These are phyloP conservation scores for Nematostella vectensis DNA, from an alignment of 92 coral and sea anemone species.

Conservation along the genomic window DNA sequence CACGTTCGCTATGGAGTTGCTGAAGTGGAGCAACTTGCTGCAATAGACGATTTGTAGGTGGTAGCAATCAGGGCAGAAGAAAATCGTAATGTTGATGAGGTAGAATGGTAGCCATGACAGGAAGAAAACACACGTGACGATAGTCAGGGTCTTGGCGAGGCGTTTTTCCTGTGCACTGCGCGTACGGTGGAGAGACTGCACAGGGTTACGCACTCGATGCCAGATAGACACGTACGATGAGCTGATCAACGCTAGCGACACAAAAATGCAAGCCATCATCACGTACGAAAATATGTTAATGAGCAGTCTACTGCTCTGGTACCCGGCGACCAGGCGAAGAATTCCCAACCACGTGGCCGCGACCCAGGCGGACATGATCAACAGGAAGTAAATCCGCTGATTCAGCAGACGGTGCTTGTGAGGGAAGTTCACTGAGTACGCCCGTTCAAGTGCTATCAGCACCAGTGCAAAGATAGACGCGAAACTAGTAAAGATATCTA, in stretches of 20 bases:
- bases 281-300: conserved; percentile 36
- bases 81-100: conserved; percentile 50
- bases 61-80: conserved; percentile 38
- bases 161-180: conserved; percentile 57
- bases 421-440: conserved; percentile 54
- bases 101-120: conserved; percentile 77
- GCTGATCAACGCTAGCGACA: conserved; percentile 41
- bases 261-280: conserved; percentile 44
- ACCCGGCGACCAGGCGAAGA: conserved; percentile 40
- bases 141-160: conserved; percentile 62
- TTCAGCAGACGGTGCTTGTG: conserved; percentile 51
- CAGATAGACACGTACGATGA: conserved; percentile 61
- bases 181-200: conserved; percentile 39
- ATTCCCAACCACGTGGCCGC: conserved; percentile 50
- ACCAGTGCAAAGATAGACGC: conserved; percentile 78
- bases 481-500: conserved; percentile 72
- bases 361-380: conserved; percentile 60
- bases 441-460: conserved; percentile 68
- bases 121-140: conserved; percentile 61
- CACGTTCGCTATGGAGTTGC: conserved; percentile 67
- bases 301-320: conserved; percentile 10
- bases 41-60: conserved; percentile 48
- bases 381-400: conserved; percentile 36
- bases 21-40: conserved; percentile 67
- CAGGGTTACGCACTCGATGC: conserved; percentile 55